Evolutionary conservation across 2,113 vertebrate genomes (phyloP), one percentile per base, ranked within the genome.

Genomic region (Vanacampus margaritifer): DNA sequence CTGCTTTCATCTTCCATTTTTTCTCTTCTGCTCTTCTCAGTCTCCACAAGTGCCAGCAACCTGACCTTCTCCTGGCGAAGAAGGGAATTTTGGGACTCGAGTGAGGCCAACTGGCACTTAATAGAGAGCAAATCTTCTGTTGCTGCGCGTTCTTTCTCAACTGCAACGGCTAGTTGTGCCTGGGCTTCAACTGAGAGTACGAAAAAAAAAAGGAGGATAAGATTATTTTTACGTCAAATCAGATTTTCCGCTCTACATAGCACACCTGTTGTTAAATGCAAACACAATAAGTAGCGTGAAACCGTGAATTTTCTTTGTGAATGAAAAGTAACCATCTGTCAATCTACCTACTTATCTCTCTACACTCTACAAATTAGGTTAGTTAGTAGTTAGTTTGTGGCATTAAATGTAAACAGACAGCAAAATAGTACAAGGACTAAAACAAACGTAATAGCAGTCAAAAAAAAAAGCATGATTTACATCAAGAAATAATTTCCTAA

Each of bases 21-120:
- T 78, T 95, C 94, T 61, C 94, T 53, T 57, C 87, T 93, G 78
- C 76, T 89, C 88, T 91, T 97, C 86, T 98, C 96, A 26, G 90
- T 76, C 26, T 98, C 96, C 53, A 97, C 79, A 48, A 95, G 94
- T 68, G 92, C 93, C 74, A 95, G 92, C 69, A 93, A 79, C 28
- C 94, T 90, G 9, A 92, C 92, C 63, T 96, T 98, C 82, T 99
- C 97, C 74, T 97, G 95, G 53, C 96, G 94, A 59, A 99, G 79
- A 61, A 94, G 86, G 57, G 94, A 94, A 85, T 95, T 96, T 85
- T 98, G 97, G 73, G 96, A 97, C 35, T 98, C 95, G 69, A 94
- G 73, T 28, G 97, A 93, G 63, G 91, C 93, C 81, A 96, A 81
- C 61, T 98, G 96, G 70, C 92, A 90, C 83, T 91, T 95, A 75